These are phyloP conservation scores for Empis stercorea DNA, from an alignment of 2,888 invertebrate genomes.

Conservation along the genomic window DNA sequence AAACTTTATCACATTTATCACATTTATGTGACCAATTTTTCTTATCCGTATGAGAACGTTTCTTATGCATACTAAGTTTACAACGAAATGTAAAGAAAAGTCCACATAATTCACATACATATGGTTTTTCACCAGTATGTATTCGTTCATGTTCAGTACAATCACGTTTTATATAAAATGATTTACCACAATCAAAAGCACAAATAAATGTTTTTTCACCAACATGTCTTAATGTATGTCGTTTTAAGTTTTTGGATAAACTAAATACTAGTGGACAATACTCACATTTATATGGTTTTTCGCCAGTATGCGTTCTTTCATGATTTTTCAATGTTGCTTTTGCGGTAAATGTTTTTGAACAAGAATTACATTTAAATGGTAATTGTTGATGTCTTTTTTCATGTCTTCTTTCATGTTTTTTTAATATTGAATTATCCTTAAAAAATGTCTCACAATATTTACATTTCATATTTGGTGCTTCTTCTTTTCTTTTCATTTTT, in stretches of 20 bases:
- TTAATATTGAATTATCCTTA: too few relatives aligned
- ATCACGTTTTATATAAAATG: background rate
- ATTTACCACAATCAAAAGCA: background rate
- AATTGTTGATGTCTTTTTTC: background rate
- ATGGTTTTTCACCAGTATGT: background rate
- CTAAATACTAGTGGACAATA: background rate
- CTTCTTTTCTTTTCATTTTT: too few relatives aligned
- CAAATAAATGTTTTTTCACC: background rate
- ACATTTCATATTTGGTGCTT: too few relatives aligned
- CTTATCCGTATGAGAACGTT: background rate
- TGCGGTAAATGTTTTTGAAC: background rate
- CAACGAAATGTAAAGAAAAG: background rate
- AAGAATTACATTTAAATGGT: background rate
- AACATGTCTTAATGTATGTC: background rate
- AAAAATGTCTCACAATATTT: too few relatives aligned
- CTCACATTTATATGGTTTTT: background rate
- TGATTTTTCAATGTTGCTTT: background rate
- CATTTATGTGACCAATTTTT: background rate
- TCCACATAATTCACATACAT: background rate
- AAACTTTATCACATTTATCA: background rate
- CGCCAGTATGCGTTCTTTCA: background rate
- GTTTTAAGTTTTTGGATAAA: background rate
- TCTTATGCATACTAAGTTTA: background rate
- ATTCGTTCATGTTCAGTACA: background rate
- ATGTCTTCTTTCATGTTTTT: background rate